Evolutionary conservation across 2,888 invertebrate genomes (phyloP).

Genomic region (Taphrorychus bicolor): DNA sequence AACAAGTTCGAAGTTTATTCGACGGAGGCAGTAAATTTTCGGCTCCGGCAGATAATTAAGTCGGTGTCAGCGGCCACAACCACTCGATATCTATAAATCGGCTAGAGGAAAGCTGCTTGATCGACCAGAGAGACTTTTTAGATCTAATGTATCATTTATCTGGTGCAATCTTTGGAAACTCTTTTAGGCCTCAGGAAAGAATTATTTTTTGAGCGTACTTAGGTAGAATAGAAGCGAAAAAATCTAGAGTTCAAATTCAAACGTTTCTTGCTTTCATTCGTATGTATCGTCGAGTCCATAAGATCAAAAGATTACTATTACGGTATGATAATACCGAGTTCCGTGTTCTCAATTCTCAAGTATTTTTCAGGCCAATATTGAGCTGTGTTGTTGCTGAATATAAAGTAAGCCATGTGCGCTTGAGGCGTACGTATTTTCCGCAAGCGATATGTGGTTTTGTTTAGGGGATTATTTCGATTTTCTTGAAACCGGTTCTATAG

Average conservation of each 20-base stretch:
- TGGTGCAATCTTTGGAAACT: background rate
- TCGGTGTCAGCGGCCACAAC: constrained; percentile 39
- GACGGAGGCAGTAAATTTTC: constrained; percentile 39
- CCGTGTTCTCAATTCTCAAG: background rate
- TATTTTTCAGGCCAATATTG: background rate
- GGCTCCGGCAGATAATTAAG: constrained; percentile 40
- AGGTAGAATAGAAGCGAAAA: too few species aligned
- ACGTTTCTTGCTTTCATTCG: too few species aligned
- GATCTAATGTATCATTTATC: background rate
- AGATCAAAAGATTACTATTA: background rate
- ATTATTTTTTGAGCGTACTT: too few species aligned
- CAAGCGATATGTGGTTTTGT: background rate
- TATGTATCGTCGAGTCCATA: too few species aligned
- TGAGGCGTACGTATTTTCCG: background rate
- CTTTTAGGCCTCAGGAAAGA: background rate
- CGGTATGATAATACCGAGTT: background rate
- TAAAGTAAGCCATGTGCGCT: background rate
- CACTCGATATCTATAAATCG: constrained; percentile 42
- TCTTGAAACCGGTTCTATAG: too few species aligned
- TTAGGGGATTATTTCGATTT: background rate
- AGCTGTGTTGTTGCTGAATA: background rate
- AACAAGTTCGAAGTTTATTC: constrained; percentile 42
- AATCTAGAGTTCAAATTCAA: too few species aligned
- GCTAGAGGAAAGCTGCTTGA: constrained; percentile 10
- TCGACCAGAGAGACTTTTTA: background rate